Evolutionary conservation across 2,113 vertebrate species (phyloP).

Genomic region (Pygoscelis antarcticus): DNA sequence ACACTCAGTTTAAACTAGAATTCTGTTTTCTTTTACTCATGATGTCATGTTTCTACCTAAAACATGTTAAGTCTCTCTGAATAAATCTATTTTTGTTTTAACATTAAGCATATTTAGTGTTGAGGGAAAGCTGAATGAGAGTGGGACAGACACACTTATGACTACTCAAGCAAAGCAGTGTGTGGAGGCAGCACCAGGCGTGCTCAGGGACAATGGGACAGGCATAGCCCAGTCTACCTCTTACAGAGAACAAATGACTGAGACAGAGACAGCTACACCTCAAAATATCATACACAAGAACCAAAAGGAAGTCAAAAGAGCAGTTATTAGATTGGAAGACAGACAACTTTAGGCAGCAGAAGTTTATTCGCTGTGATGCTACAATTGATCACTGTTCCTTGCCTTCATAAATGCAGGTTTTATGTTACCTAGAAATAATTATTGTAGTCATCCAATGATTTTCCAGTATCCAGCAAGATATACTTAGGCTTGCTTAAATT

Average conservation of each 20-base stretch:
- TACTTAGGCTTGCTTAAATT: not conserved
- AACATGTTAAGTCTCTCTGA: not conserved
- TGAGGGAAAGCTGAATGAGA: not conserved
- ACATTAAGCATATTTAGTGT: not conserved
- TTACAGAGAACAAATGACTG: not conserved
- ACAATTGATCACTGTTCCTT: not conserved
- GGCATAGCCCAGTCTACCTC: not conserved
- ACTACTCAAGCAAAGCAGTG: not conserved
- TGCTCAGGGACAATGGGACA: accelerated
- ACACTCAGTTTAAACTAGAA: not conserved
- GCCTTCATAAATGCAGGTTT: not conserved
- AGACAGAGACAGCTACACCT: not conserved
- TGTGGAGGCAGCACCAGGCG: not conserved
- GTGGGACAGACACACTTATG: not conserved
- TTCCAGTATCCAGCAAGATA: not conserved
- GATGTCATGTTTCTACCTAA: not conserved
- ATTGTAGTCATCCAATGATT: not conserved
- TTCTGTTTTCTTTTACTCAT: not conserved
- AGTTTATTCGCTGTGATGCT: not conserved
- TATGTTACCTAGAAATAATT: not conserved
- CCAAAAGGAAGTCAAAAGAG: not conserved
- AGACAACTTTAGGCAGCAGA: not conserved
- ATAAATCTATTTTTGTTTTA: not conserved
- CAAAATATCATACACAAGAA: not conserved
- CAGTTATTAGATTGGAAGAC: not conserved